A percentile compares a stretch with the other conserved stretches of the same genome.
phyloP scores from a whole-genome alignment of 2,113 vertebrate species.

The Plecotus auritus region DNA sequence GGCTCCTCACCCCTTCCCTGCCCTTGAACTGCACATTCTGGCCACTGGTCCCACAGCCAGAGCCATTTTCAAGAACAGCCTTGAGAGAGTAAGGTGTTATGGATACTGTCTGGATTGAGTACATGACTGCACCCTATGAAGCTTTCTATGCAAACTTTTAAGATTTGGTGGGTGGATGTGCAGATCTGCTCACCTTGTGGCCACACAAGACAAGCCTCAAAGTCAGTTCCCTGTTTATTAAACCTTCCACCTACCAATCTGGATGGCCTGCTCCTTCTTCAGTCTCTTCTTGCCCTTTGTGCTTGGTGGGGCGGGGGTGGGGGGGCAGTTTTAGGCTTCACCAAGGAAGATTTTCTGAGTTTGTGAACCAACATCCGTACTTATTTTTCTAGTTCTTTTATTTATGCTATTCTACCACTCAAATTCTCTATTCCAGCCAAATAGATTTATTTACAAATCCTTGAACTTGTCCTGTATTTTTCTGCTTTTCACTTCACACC shows the following conservation, averaged over 20 bases:
- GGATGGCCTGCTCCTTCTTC: background rate
- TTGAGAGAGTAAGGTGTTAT: background rate
- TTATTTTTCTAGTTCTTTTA: conserved; percentile 2
- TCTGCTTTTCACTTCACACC: background rate
- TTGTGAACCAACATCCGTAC: background rate
- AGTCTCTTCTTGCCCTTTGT: background rate
- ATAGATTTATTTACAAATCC: background rate
- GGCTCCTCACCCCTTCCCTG: background rate
- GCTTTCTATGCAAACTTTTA: background rate
- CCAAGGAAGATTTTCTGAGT: background rate
- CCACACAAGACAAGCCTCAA: background rate
- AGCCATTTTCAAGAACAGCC: background rate
- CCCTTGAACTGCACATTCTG: background rate
- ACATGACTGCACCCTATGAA: background rate
- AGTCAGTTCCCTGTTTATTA: background rate
- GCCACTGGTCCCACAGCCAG: background rate
- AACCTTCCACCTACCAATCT: background rate
- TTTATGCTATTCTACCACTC: background rate
- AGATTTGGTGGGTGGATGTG: background rate
- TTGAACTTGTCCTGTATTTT: background rate
- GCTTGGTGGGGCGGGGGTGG: background rate
- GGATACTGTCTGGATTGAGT: background rate
- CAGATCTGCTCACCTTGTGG: background rate
- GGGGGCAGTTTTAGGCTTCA: background rate
- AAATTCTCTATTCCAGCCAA: background rate